Conservation (phyloP, 2,888 invertebrate genomes). For the Thalpophila matura region DNA sequence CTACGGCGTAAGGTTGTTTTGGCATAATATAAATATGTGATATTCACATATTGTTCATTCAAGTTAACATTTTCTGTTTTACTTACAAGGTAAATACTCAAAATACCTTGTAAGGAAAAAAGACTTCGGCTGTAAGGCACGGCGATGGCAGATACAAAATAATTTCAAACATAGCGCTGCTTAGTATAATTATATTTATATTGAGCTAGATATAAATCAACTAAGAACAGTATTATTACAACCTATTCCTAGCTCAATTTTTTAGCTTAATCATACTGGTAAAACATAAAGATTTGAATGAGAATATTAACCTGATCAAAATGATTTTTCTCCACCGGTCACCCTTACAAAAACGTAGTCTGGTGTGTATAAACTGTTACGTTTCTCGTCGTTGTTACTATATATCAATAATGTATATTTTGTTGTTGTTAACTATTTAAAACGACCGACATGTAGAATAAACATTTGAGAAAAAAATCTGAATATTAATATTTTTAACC, state of each 20-base stretch:
- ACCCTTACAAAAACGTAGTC: slow-evolving; percentile 76
- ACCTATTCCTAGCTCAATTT: too few relatives aligned
- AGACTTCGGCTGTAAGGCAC: neutral
- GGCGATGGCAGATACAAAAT: neutral
- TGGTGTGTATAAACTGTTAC: slow-evolving; percentile 80
- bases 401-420: slow-evolving; percentile 86
- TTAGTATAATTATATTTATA: too few relatives aligned
- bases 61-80: neutral
- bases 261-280: too few relatives aligned
- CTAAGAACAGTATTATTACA: too few relatives aligned
- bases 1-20: slow-evolving; percentile 1
- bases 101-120: neutral
- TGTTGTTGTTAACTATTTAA: slow-evolving; percentile 90
- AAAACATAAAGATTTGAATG: too few relatives aligned
- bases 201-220: too few relatives aligned
- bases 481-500: slow-evolving; percentile 41
- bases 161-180: neutral
- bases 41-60: slow-evolving; percentile 36
- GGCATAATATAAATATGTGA: slow-evolving; percentile 27
- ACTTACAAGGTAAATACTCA: neutral
- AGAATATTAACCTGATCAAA: neutral
- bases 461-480: slow-evolving; percentile 78
- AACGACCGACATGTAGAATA: slow-evolving; percentile 86
- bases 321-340: slow-evolving; percentile 66
- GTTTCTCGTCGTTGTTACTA: slow-evolving; percentile 84